phyloP scores from a whole-genome alignment of 2,888 invertebrate genomes.

The Monoplex corrugatus region DNA sequence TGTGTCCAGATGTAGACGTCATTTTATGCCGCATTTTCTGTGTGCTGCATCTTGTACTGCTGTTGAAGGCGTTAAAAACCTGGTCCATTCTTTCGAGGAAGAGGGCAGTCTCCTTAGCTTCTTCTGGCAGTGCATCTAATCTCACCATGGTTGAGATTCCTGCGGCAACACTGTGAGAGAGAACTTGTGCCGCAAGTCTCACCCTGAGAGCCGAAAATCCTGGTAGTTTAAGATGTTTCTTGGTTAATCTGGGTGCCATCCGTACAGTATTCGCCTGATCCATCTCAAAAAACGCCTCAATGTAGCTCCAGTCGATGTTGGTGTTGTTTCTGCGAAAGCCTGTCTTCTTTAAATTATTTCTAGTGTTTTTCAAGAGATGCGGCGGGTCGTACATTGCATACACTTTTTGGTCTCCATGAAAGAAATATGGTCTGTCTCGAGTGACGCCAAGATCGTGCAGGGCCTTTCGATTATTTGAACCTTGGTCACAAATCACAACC shows the following conservation, averaged over 20 bases:
- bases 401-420: no score
- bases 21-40: neutral
- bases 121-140: neutral
- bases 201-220: neutral
- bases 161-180: neutral
- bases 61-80: conserved; percentile 13
- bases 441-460: no score
- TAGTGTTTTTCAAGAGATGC: no score
- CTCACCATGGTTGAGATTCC: neutral
- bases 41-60: neutral
- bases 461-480: no score
- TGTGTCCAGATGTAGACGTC: neutral
- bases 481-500: no score
- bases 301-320: neutral
- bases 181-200: conserved; percentile 7
- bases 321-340: no score
- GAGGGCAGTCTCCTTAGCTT: neutral
- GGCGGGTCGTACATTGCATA: no score
- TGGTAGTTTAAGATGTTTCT: neutral
- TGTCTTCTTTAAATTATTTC: no score
- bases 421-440: no score
- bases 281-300: neutral
- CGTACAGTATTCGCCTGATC: neutral
- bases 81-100: neutral
- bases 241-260: neutral